These are phyloP conservation scores for Meandrusa payeni DNA, from an alignment of 2,888 invertebrate genomes.

Conservation along the genomic window DNA sequence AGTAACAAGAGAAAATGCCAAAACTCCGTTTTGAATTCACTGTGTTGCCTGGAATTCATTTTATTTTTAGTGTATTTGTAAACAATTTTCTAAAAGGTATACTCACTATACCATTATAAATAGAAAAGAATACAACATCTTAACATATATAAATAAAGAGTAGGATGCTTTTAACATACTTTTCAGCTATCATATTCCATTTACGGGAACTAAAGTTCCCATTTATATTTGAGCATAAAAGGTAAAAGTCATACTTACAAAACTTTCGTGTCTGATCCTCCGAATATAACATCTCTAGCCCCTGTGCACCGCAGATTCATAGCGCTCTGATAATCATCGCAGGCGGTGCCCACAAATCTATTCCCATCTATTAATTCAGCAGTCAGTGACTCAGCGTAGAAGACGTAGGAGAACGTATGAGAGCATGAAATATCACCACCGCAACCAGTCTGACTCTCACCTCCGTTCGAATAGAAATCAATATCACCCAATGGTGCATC, in stretches of 20 bases:
- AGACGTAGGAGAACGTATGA: constrained; percentile 49
- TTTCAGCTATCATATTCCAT: too few species aligned
- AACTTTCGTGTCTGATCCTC: constrained; percentile 46
- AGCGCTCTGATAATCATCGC: constrained; percentile 51
- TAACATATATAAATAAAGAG: too few species aligned
- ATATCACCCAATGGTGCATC: constrained; percentile 60
- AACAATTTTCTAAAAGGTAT: too few species aligned
- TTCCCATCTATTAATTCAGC: constrained; percentile 35
- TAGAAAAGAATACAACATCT: too few species aligned
- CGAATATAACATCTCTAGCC: constrained; percentile 45
- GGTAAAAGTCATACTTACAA: constrained; percentile 43
- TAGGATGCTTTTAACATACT: too few species aligned
- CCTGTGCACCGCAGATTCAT: constrained; percentile 44
- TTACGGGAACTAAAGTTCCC: too few species aligned
- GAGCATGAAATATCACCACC: constrained; percentile 46
- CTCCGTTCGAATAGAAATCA: constrained; percentile 71
- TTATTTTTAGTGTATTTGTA: too few species aligned
- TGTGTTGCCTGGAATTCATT: too few species aligned
- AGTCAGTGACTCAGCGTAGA: constrained; percentile 59
- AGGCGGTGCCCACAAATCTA: constrained; percentile 57
- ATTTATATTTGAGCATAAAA: too few species aligned
- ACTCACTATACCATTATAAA: too few species aligned
- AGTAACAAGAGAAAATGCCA: too few species aligned
- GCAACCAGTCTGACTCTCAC: constrained; percentile 54
- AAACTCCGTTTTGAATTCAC: too few species aligned